Evolutionary conservation across 2,797 vertebrate species (phyloP).

Genomic region (Balearica regulorum): DNA sequence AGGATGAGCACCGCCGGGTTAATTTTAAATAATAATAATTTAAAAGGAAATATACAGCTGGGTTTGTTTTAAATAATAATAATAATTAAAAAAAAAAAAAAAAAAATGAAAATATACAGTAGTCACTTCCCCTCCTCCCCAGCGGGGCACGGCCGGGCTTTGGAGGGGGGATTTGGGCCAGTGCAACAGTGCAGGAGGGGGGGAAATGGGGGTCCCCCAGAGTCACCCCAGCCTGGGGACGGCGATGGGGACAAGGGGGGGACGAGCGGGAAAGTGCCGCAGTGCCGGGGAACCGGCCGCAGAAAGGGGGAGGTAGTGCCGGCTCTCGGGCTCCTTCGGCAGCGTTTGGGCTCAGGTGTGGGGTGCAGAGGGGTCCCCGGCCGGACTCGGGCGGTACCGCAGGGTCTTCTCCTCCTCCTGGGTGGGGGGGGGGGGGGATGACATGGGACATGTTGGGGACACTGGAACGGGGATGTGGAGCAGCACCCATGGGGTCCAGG

Average conservation of each 20-base stretch:
- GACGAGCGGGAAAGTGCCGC: not conserved
- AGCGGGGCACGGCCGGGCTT: not conserved
- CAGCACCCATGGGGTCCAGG: not conserved
- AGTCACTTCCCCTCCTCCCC: not conserved
- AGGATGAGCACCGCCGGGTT: not conserved
- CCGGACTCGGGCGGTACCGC: slow-evolving; percentile 33
- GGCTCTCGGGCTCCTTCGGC: not conserved
- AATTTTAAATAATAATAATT: not conserved
- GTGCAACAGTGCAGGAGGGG: not conserved
- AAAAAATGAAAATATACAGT: not conserved
- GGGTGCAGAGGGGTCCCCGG: not conserved
- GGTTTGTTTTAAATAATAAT: not conserved
- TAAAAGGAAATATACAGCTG: not conserved
- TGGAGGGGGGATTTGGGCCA: not conserved
- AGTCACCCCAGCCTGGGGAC: not conserved
- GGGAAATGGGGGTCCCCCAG: not conserved
- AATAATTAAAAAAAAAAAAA: not conserved
- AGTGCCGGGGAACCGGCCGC: not conserved
- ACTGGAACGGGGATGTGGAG: not conserved
- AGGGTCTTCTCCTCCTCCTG: slow-evolving; percentile 58
- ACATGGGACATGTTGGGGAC: not conserved
- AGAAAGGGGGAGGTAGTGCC: not conserved
- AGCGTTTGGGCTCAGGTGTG: not conserved
- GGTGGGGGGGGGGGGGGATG: no score
- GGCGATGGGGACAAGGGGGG: not conserved